Conservation (phyloP, 2,888 invertebrate genomes). For the Tethea ocularis region DNA sequence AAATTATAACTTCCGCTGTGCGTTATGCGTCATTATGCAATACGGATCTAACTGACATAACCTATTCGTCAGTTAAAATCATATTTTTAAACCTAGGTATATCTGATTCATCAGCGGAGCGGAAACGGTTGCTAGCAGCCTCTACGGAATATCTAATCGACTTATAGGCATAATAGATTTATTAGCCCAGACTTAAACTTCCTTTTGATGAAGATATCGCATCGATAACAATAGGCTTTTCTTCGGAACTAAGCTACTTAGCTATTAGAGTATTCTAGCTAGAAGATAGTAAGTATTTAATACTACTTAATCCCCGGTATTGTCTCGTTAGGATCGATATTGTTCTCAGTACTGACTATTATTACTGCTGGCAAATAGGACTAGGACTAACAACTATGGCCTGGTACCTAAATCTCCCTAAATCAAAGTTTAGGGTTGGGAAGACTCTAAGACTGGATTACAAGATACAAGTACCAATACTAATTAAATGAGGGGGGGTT, state of each 20-base stretch:
- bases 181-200: constrained; percentile 13
- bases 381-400: no score
- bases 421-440: no score
- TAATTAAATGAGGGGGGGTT: not conserved
- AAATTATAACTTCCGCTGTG: no score
- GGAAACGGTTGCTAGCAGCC: constrained; percentile 35
- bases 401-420: no score
- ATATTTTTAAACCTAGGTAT: constrained; percentile 31
- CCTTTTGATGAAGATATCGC: constrained; percentile 15
- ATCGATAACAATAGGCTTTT: not conserved
- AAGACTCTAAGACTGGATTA: not conserved
- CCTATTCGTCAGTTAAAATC: constrained; percentile 22
- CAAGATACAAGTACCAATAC: not conserved
- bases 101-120: constrained; percentile 30
- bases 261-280: not conserved
- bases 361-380: no score
- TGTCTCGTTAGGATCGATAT: not conserved
- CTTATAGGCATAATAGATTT: constrained; percentile 29
- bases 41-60: not conserved
- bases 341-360: no score
- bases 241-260: not conserved
- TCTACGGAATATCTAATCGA: constrained; percentile 28
- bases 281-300: not conserved
- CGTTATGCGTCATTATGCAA: no score
- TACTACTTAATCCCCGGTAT: not conserved